Base-by-base conservation (phyloP, 2,888 invertebrate genomes). In the Deilephila porcellus region DNA sequence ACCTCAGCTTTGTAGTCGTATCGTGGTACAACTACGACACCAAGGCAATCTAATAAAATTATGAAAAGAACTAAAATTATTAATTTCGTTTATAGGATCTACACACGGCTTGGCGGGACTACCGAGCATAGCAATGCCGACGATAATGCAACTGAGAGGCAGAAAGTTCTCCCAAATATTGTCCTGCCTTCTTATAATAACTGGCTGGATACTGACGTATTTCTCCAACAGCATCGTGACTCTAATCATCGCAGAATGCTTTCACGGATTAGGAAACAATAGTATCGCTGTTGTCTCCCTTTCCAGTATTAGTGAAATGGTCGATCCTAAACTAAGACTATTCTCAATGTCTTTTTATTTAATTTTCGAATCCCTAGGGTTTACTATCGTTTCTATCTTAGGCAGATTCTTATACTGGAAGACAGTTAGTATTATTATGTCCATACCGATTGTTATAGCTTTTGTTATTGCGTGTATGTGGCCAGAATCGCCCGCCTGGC, bases 91-190 rank as follows among this genome's bases (percentile, higher is more conserved):
- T 78, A 5, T 72, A 81, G 82, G 79, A 29, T 82, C 82, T 4
- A 73, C 79, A 0, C 78, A 82, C 63, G 82, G 82, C 4, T 45
- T 82, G 2, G 79, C 79, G n/a, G 82, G 82, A 11, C 79, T 82
- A 20, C 81, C 80, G 4, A 80, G 81, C 20, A 70, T 81, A 8
- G 62, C 80, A 4, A 77, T 82, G 76, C 79, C 80, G 14, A 59
- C 76, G 0, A 19, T 82, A 4, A 82, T 80, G 81, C 82, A 82
- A 64, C 74, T 74, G 75, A 74, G 67, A 72, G 82, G 82, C 11
- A 76, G 82, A 32, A 82, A 78, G 59, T 71, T 77, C 20, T 79
- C 79, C 20, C 81, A 79, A 75, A 74, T 81, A 6, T n/a, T 74
- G 1, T 77, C 80, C 62, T 82, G 82, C 20, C 45, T 75, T 1